Base-by-base conservation (phyloP, 2,797 vertebrate genomes). In the Etheostoma perlongum region DNA sequence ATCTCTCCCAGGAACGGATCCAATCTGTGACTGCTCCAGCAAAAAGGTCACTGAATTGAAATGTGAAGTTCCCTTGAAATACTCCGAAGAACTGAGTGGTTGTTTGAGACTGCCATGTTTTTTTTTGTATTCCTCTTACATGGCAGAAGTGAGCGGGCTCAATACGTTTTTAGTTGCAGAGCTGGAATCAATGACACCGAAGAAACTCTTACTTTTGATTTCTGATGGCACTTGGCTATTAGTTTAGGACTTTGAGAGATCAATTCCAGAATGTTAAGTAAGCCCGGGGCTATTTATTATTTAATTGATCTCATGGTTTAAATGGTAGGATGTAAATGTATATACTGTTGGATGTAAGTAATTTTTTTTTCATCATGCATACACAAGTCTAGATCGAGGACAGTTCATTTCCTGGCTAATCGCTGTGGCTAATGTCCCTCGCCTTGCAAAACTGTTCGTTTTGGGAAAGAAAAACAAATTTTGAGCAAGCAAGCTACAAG, bases 41-140 rank as follows among this genome's bases (percentile, higher is more conserved):
- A 69, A 89, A 66, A 88, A 88, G 86, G 83, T 85, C 83, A 83
- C 59, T 3, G 53, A 79, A 85, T 78, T 83, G 85, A 89, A 90
- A 76, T 74, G 74, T 77, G 81, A 82, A 62, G 64, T 61, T 76
- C 71, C 69, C 67, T 69, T 79, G 71, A 88, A 86, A 72, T 76
- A 74, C 83, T 83, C 85, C 49, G 70, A 81, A 75, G 70, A 77
- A 74, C 79, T 67, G 82, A 74, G 79, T 59, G 62, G 67, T 42
- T 42, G 36, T 76, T 57, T 62, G 60, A 66, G 63, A 63, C 63
- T 23, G 72, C 40, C 59, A 54, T 30, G 65, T 2, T 33, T 40
- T 75, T 61, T 68, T 54, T 47, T 42, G 21, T 21, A 15, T 23
- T 49, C 47, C 27, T 64, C 71, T 72, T 81, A 67, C 47, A 68